Evolutionary conservation across 2,888 invertebrate genomes (phyloP), one percentile per base, ranked within the genome.

Genomic region (Lucinisca nassula): DNA sequence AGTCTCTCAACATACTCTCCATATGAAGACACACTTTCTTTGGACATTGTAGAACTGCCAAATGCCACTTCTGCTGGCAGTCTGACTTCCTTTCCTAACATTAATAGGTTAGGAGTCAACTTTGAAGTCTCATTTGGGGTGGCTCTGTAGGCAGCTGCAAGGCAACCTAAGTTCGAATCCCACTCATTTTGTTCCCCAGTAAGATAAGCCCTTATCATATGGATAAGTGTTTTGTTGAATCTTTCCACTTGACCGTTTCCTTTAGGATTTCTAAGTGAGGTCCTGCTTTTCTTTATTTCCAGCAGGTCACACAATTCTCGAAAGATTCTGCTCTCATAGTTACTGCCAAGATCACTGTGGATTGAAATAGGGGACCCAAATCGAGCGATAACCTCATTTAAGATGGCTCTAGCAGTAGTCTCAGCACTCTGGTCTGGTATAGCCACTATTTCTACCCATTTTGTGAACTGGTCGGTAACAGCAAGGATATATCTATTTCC

Each of bases 401-500:
- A 30, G 0, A 90, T 83, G 21, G 49, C 49, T 17, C 73, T 24
- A 0, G 90, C 84, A 49, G 70, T 73, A 2, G 89, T 90, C 21
- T 55, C 24, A 14, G 86, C 85, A 21, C 84, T 86, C 55, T 88
- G 84, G 38, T 91, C 84, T 21, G 84, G 82, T n/a, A 91, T 75
- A n/a, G 90, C n/a, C 72, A 86, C 77, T 30, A 84, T 55, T 30
- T 90, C 88, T 4, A 77, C 79, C 90, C 90, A 90, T 55, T 82
- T 91, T 21, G 81, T 82, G 55, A 91, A 91, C 72, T 87, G 58
- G 49, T 91, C 89, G 1, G 74, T 88, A 2, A 88, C 82, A 3
- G 84, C 75, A 61, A 92, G 75, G n/a, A 91, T 87, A 74, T 85
- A 91, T 35, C 67, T 70, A 58, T 91, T 91, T 30, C 80, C 86